Evolutionary conservation across 2,113 vertebrate genomes (phyloP).

Genomic region (Corvus cornix): DNA sequence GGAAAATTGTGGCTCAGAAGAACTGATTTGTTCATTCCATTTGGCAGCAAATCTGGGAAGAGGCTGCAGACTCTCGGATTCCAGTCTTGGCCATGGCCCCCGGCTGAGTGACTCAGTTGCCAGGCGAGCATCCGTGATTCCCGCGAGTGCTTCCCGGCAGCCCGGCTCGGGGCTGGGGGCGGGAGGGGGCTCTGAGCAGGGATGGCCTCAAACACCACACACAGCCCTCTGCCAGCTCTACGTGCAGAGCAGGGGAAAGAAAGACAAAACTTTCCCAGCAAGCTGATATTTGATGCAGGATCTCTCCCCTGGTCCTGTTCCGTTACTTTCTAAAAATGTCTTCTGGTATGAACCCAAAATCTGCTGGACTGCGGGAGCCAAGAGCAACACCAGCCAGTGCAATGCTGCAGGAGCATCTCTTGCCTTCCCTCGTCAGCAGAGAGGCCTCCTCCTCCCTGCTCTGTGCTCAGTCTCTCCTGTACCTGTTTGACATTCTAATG

Average conservation of each 20-base stretch:
- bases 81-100: neutral
- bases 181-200: neutral
- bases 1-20: neutral
- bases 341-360: neutral
- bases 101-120: neutral
- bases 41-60: constrained; percentile 33
- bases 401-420: neutral
- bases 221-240: neutral
- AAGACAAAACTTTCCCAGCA: neutral
- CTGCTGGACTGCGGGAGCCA: neutral
- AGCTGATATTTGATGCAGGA: neutral
- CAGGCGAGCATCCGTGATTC: neutral
- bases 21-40: neutral
- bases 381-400: neutral
- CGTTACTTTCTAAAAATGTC: constrained; percentile 21
- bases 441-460: fast-evolving
- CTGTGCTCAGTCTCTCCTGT: neutral
- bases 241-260: neutral
- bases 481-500: neutral
- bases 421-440: fast-evolving
- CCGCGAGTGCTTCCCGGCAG: neutral
- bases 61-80: neutral
- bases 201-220: neutral
- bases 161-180: neutral
- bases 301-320: neutral